Evolutionary conservation across 37 sponge, comb jelly and placozoan genomes (phyloP).

Genomic region (Hexactinellida sp.): DNA sequence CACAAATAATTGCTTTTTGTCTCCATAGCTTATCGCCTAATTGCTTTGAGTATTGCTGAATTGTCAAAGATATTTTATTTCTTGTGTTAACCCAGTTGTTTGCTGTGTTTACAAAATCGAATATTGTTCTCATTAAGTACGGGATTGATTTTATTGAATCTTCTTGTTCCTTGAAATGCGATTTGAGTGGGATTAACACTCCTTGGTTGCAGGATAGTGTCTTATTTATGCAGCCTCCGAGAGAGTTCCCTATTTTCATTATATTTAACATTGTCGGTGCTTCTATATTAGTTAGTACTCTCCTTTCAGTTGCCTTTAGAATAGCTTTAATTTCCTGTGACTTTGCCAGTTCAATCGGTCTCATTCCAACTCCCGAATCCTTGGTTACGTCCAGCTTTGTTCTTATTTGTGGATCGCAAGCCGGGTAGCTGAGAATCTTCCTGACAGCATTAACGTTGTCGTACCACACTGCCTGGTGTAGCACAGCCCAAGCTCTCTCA

Average conservation of each 20-base stretch:
- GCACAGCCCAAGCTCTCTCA: background rate
- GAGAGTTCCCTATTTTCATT: background rate
- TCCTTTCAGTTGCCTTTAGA: background rate
- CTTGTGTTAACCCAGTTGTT: background rate
- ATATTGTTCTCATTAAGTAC: background rate
- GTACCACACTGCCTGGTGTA: background rate
- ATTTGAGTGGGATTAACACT: background rate
- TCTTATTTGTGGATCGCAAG: background rate
- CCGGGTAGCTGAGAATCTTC: background rate
- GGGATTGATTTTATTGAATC: background rate
- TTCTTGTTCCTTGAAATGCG: background rate
- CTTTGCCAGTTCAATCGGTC: background rate
- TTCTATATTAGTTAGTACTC: background rate
- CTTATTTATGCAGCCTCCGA: background rate
- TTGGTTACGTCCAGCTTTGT: background rate
- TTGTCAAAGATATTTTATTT: background rate
- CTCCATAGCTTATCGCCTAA: background rate
- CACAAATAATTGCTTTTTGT: background rate
- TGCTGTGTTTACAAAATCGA: background rate
- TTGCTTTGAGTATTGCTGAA: background rate
- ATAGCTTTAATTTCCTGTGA: background rate
- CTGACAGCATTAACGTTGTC: background rate
- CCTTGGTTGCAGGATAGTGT: background rate
- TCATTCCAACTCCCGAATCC: background rate
- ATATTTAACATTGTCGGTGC: background rate